Evolutionary conservation across 2,113 vertebrate species (phyloP), one percentile per base, ranked within the genome.

Genomic region (Microtus oregoni): DNA sequence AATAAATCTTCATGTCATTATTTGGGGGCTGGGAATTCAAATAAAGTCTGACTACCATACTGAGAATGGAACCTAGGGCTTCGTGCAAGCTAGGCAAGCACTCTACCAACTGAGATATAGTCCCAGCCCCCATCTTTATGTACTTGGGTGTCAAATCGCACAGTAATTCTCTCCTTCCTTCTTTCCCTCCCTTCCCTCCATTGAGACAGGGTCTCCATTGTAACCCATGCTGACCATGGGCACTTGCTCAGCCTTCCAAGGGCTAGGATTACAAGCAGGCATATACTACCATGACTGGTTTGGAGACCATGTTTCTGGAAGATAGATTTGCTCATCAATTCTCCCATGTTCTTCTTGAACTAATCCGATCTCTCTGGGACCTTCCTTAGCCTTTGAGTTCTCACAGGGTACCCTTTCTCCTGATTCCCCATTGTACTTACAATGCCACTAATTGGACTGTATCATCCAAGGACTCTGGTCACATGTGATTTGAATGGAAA

Each of bases 401-500:
- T 94, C 87, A 35, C 28, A 81, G 28, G 32, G 38, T 3, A 1
- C 35, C 52, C 35, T 32, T 76, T 72, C 35, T 55, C 30, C 70
- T 50, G 76, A 88, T 77, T 50, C 65, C n/a, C 32, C 22, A 35
- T 9, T 65, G 22, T 11, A 72, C 9, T 72, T 55, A 26, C 10
- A 89, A 41, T 67, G 70, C 30, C 1, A 1, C 58, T 93, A 72
- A 73, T 47, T 81, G 19, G 4, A 72, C 73, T 67, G 89, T 58
- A 15, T 67, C 50, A 35, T 35, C 78, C 83, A 91, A 76, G 14
- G 70, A 95, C 41, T 86, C 76, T 5, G 35, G 35, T 93, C 81
- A 82, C 50, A 38, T 82, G 70, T 86, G 47, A 70, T 63, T 96
- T 44, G 86, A 70, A 87, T 50, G 78, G 88, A 55, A 93, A 68